A percentile compares a stretch with the other conserved stretches of the same genome.
Evolutionary conservation across 2,888 invertebrate species (phyloP).

Genomic region (Diploptera punctata): DNA sequence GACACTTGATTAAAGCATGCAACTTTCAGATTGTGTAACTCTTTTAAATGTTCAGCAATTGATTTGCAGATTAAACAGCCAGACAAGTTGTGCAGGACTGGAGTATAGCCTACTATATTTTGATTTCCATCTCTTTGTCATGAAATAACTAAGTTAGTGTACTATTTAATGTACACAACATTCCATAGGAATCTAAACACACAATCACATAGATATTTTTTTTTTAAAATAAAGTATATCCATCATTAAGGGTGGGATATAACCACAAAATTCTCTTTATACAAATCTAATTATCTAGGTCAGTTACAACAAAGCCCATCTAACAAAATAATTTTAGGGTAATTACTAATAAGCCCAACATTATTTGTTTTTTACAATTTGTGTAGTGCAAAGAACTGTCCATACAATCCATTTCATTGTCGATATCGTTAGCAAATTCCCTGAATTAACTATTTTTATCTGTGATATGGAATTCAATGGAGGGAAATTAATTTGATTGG

Average conservation of each 20-base stretch:
- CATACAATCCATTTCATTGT: neutral
- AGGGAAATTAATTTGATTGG: conserved; percentile 11
- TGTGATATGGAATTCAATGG: conserved; percentile 21
- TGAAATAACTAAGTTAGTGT: neutral
- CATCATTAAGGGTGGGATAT: neutral
- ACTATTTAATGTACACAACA: too few species aligned
- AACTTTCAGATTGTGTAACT: too few species aligned
- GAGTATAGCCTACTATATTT: too few species aligned
- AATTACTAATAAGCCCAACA: neutral
- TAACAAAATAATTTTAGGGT: neutral
- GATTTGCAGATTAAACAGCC: too few species aligned
- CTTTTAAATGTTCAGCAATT: too few species aligned
- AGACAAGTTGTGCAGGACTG: too few species aligned
- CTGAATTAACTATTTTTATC: conserved; percentile 10
- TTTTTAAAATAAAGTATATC: conserved; percentile 5
- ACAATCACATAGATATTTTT: neutral
- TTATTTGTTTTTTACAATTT: neutral
- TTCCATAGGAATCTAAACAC: conserved; percentile 2
- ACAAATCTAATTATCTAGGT: conserved; percentile 1
- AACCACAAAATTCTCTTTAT: neutral
- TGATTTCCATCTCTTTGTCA: conserved; percentile 2
- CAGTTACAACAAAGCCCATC: neutral
- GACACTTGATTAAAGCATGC: too few species aligned
- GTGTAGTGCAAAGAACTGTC: neutral
- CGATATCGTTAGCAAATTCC: conserved; percentile 4